Conservation (phyloP, 2,113 vertebrate genomes). For the Alligator sinensis region DNA sequence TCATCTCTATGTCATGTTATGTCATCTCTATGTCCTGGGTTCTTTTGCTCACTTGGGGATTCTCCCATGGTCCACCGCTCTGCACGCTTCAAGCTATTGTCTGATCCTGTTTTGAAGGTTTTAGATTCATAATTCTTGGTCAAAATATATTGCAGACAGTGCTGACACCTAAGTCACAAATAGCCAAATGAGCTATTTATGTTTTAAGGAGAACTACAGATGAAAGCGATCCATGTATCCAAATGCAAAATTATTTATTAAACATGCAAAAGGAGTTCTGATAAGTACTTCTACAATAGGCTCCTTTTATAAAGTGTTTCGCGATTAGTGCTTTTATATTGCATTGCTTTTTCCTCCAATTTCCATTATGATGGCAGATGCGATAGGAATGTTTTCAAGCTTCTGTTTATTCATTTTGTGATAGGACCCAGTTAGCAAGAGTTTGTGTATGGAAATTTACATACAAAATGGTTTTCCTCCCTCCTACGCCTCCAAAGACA, state of each 20-base stretch:
- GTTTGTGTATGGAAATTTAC: not conserved
- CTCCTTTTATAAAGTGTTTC: not conserved
- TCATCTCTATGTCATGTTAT: too few relatives aligned
- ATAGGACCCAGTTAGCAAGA: not conserved
- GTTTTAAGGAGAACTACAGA: not conserved
- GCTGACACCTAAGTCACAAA: not conserved
- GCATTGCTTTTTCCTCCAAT: not conserved
- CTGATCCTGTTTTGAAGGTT: not conserved
- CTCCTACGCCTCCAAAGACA: not conserved
- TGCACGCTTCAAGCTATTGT: not conserved
- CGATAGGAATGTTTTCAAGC: slow-evolving; percentile 45
- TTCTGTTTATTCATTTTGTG: not conserved
- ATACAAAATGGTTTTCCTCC: not conserved
- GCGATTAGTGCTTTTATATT: not conserved
- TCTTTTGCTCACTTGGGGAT: not conserved
- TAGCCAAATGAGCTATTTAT: not conserved
- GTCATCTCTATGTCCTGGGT: too few relatives aligned
- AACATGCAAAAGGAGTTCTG: not conserved
- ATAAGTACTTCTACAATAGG: not conserved
- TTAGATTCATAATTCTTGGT: not conserved
- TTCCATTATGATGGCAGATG: not conserved
- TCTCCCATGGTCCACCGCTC: not conserved
- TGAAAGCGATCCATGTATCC: not conserved
- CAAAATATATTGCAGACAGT: accelerated
- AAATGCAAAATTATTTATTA: not conserved